Percentiles rank a stretch among this genome's conserved stretches.
phyloP scores from a whole-genome alignment of 1,140 invertebrate species.

The Acyrthosiphon pisum region DNA sequence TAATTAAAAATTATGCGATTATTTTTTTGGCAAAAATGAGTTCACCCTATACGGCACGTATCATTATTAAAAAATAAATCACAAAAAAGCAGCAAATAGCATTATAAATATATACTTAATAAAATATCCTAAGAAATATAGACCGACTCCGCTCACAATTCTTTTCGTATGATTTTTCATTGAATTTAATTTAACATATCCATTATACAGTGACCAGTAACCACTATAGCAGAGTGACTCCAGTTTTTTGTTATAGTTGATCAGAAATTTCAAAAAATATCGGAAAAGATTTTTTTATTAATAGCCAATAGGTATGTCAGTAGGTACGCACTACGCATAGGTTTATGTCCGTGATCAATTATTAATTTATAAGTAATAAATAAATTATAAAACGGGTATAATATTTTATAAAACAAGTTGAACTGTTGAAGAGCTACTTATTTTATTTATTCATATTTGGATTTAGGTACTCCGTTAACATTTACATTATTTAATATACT shows the following conservation, averaged over 20 bases:
- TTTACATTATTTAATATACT: neutral
- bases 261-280: neutral
- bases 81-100: no score
- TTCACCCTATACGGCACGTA: no score
- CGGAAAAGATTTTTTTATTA: neutral
- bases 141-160: no score
- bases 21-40: no score
- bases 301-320: neutral
- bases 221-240: no score
- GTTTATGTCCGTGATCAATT: neutral
- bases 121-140: no score
- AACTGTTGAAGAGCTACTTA: neutral
- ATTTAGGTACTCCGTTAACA: neutral
- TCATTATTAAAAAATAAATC: no score
- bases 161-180: no score
- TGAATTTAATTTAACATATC: no score
- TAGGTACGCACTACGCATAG: neutral
- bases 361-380: neutral
- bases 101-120: no score
- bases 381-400: neutral
- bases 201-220: no score
- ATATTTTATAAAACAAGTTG: neutral
- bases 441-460: neutral
- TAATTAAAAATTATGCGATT: no score
- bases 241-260: neutral